Conservation (phyloP, 2,888 invertebrate species). For the Troides aeacus region DNA sequence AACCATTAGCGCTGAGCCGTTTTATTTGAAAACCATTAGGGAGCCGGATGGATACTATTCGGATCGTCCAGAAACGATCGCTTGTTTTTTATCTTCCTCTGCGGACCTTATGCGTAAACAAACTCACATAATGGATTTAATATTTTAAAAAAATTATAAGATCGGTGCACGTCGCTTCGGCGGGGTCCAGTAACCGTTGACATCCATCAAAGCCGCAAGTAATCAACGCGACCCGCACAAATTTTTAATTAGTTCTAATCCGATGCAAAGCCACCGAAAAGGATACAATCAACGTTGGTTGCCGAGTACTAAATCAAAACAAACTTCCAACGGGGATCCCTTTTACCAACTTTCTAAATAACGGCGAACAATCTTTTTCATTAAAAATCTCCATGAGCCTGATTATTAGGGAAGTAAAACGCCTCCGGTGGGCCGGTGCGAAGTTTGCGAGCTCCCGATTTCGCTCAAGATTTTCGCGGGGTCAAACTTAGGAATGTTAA, state of each 20-base stretch:
- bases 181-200: slow-evolving; percentile 18
- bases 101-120: slow-evolving; percentile 14
- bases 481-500: slow-evolving; percentile 80
- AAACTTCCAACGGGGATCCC: slow-evolving; percentile 71
- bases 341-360: slow-evolving; percentile 77
- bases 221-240: slow-evolving; percentile 39
- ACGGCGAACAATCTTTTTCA: slow-evolving; percentile 78
- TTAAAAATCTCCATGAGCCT: slow-evolving; percentile 77
- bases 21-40: slow-evolving; percentile 74
- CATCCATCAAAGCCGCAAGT: slow-evolving; percentile 29
- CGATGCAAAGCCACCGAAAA: slow-evolving; percentile 68
- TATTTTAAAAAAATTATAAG: slow-evolving; percentile 14
- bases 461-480: slow-evolving; percentile 72
- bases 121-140: slow-evolving; percentile 10
- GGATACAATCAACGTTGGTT: slow-evolving; percentile 66
- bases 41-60: slow-evolving; percentile 55
- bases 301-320: slow-evolving; percentile 75
- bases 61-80: slow-evolving; percentile 45
- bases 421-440: slow-evolving; percentile 66
- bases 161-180: neutral
- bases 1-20: slow-evolving; percentile 60
- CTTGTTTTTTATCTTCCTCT: slow-evolving; percentile 17
- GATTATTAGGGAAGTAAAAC: slow-evolving; percentile 77
- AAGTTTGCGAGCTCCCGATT: slow-evolving; percentile 62
- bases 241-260: slow-evolving; percentile 67